phyloP scores from a whole-genome alignment of 2,797 vertebrate genomes.

The Argentina silus region DNA sequence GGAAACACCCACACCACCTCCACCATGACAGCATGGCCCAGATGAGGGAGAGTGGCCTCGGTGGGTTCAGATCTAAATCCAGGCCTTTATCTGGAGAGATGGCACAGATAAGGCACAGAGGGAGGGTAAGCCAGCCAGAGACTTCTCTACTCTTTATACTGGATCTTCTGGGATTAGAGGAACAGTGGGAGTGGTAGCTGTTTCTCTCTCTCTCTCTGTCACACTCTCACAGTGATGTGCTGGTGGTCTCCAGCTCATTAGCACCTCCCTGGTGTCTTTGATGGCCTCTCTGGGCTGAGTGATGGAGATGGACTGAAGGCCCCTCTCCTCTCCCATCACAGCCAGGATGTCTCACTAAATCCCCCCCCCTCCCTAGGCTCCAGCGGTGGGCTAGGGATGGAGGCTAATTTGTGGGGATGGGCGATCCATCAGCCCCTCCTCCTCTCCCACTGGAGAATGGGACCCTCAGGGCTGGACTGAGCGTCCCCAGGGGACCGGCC shows the following conservation, averaged over 20 bases:
- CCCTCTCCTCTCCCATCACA: neutral
- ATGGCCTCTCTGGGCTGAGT: constrained; percentile 22
- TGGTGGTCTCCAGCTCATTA: constrained; percentile 59
- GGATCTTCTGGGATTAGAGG: constrained; percentile 32
- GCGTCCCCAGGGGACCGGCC: constrained; percentile 48
- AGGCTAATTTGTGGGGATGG: constrained; percentile 71
- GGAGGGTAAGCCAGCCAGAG: no score
- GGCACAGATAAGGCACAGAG: neutral
- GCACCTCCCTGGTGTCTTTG: constrained; percentile 48
- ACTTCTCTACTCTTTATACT: neutral
- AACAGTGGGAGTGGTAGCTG: neutral
- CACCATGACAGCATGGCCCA: neutral
- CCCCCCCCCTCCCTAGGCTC: constrained; percentile 10
- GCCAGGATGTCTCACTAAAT: constrained; percentile 9
- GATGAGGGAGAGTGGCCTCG: constrained; percentile 30
- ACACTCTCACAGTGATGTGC: neutral
- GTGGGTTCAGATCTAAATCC: constrained; percentile 46
- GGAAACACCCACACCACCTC: no score
- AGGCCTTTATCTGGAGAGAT: constrained; percentile 52
- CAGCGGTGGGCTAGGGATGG: constrained; percentile 29
- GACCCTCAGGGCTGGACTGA: constrained; percentile 40
- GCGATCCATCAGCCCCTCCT: constrained; percentile 70
- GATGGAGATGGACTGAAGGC: constrained; percentile 38
- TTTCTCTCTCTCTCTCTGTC: neutral
- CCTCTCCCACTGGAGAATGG: constrained; percentile 7